Base-by-base conservation (phyloP, 2,888 invertebrate genomes). In the Synergus itoensis region DNA sequence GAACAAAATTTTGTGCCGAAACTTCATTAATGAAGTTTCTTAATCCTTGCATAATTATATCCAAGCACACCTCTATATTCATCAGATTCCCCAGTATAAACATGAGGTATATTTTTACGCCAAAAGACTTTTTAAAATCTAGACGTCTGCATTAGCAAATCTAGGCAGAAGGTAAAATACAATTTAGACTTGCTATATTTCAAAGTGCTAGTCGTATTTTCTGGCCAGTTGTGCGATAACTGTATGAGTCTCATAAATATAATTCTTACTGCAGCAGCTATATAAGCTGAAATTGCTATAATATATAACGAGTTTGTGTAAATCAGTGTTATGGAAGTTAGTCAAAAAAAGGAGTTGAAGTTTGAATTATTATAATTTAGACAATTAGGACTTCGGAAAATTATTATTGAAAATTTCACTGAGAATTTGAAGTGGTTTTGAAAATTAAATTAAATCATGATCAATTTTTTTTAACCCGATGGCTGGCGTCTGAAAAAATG, bases 221-320 rank as follows among this genome's bases (percentile, higher is more conserved):
- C 53, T 9, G n/a, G 53, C 53, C n/a, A 53, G 53, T n/a, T 53
- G 53, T 53, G n/a, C 53, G 53, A 53, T 53, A 53, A 53, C 53
- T 53, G 53, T 53, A 53, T 53, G 53, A 53, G n/a, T 53, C 53
- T 53, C 53, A 53, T 53, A 53, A 53, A 53, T 53, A 53, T 53
- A 53, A 53, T 53, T 53, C 53, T 53, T 53, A n/a, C 53, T 18
- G 53, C 53, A n/a, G 53, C n/a, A n/a, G n/a, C 53, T 53, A 53
- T 53, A 53, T 9, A n/a, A 53, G n/a, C 53, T 53, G 53, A 53
- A 53, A 48, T 53, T 53, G 53, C 53, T 53, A n/a, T 53, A 53
- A 53, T 53, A 53, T 9, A 53, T n/a, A 53, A 53, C n/a, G n/a
- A n/a, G n/a, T n/a, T n/a, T 53, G n/a, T n/a, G n/a, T 53, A 53